phyloP scores from a whole-genome alignment of 2,113 vertebrate species.

The Ageneiosus marmoratus region DNA sequence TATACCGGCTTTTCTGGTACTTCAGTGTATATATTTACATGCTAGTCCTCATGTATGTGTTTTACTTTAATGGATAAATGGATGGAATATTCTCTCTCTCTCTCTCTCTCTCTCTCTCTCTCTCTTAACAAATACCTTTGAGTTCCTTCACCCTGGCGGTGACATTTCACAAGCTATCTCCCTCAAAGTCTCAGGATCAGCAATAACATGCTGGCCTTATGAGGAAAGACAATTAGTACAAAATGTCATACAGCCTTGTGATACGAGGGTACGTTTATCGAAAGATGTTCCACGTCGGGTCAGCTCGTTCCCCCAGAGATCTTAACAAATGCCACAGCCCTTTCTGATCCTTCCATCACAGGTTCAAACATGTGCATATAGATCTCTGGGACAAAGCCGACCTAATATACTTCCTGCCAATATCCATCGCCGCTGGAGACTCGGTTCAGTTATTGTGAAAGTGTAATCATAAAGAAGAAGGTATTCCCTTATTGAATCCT shows the following conservation, averaged over 20 bases:
- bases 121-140: too few species aligned
- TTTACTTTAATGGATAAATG: too few species aligned
- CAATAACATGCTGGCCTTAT: constrained; percentile 61
- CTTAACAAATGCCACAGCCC: constrained; percentile 38
- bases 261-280: constrained; percentile 57
- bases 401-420: neutral
- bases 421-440: neutral
- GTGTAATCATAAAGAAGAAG: neutral
- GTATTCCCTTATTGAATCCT: neutral
- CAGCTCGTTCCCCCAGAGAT: constrained; percentile 38
- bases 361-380: constrained; percentile 7
- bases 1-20: too few species aligned
- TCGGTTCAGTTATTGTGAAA: neutral
- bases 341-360: neutral
- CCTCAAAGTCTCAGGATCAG: constrained; percentile 68
- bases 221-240: constrained; percentile 66
- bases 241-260: constrained; percentile 67
- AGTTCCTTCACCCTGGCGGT: too few species aligned
- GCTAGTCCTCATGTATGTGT: too few species aligned
- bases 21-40: too few species aligned
- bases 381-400: neutral
- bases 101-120: too few species aligned
- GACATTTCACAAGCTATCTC: constrained; percentile 69
- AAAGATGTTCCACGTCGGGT: constrained; percentile 48
- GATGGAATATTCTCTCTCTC: too few species aligned